Evolutionary conservation across 2,888 invertebrate genomes (phyloP), one percentile per base, ranked within the genome.

Genomic region (Lacanobia wlatinum): DNA sequence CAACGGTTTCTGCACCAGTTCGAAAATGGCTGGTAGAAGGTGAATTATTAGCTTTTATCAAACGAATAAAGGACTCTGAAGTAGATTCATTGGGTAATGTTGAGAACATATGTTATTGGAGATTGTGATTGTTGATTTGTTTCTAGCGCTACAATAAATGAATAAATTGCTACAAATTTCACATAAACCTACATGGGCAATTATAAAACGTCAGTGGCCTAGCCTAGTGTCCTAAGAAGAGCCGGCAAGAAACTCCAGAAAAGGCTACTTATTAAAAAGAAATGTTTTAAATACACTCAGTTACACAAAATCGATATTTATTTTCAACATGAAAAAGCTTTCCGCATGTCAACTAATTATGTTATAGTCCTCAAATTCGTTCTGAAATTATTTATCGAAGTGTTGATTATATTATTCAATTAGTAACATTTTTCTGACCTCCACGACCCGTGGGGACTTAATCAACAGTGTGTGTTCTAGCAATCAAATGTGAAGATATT

Each of bases 41-140:
- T 78, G 62, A 84, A 84, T 78, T 78, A 84, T 75, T 81, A 61
- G 63, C 78, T 73, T 76, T 78, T 84, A 85, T 68, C 67, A 78
- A 70, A 61, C 70, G 78, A 85, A 83, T 81, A 78, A 83, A 80
- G 77, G 81, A 69, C 73, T 73, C 40, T 48, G 63, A 81, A 59
- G 56, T 61, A 62, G 72, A 84, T 78, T 74, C 80, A 85, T 71
- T 43, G 56, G 28, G 23, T 52, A 61, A 50, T 60, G 12, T 56
- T 64, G 12, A 23, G 9, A 53, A 67, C 67, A 58, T 74, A 85
- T 73, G 77, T 75, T 70, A 43, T 38, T 40, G 59, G 28, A 34
- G 43, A 66, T 34, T 56, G 53, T 21, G 8, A n/a, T 64, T 72
- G 62, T 40, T 60, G 67, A 59, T 52, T 70, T 76, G 63, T 76